Evolutionary conservation across 35 echinoderm and acorn worm species (phyloP).

Genomic region (Patiria miniata): DNA sequence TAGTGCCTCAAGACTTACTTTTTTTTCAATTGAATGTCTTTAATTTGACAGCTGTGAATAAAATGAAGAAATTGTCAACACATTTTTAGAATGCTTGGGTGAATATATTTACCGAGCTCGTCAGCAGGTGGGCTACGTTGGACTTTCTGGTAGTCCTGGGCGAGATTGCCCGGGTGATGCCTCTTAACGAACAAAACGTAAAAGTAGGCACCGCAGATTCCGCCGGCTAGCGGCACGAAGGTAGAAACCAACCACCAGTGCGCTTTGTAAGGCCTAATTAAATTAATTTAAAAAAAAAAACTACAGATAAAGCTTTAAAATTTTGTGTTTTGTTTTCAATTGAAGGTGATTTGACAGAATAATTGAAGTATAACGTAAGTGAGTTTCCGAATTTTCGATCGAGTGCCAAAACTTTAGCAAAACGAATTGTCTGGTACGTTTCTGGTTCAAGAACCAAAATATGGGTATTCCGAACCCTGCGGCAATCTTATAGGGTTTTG

Average conservation of each 20-base stretch:
- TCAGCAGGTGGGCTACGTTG: neutral
- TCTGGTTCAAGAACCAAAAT: too few relatives aligned
- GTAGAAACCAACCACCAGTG: constrained; percentile 98
- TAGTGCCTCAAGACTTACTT: too few relatives aligned
- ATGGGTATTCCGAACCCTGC: too few relatives aligned
- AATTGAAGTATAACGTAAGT: neutral
- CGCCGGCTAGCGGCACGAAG: constrained; percentile 68
- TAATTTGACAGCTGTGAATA: too few relatives aligned
- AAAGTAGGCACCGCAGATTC: constrained; percentile 55
- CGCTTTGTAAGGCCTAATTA: constrained; percentile 62
- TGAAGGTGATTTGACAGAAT: neutral
- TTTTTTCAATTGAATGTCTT: too few relatives aligned
- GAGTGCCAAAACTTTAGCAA: neutral
- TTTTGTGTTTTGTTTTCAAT: neutral
- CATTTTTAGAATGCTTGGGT: too few relatives aligned
- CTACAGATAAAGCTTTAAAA: neutral
- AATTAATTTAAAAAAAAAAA: constrained; percentile 7
- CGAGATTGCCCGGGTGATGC: constrained; percentile 58
- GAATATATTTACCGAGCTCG: too few relatives aligned
- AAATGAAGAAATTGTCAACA: too few relatives aligned
- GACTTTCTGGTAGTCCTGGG: neutral
- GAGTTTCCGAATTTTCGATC: neutral
- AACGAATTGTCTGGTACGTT: neutral
- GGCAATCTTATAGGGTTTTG: too few relatives aligned
- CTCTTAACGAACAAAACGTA: constrained; percentile 69